These are phyloP conservation scores for Gnathonemus longibarbis DNA, from an alignment of 2,113 vertebrate species.

Conservation along the genomic window DNA sequence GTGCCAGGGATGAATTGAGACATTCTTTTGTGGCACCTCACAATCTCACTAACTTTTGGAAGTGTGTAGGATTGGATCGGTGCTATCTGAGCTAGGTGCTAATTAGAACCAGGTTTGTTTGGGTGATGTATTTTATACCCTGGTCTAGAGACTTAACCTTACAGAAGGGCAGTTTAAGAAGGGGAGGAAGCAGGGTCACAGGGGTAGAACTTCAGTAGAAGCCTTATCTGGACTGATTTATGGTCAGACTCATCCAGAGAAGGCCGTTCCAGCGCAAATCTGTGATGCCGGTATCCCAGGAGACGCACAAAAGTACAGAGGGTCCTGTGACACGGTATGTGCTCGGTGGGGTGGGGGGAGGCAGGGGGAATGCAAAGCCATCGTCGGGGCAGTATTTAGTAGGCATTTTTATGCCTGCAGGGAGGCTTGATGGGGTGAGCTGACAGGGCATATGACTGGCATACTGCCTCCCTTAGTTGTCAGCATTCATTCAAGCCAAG, in stretches of 20 bases:
- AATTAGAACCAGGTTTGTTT: slow-evolving; percentile 37
- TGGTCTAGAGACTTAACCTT: neutral
- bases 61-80: neutral
- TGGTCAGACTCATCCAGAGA: slow-evolving; percentile 9
- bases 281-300: slow-evolving; percentile 39
- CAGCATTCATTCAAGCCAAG: neutral
- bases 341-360: neutral
- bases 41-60: neutral
- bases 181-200: neutral
- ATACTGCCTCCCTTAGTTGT: neutral
- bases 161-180: neutral
- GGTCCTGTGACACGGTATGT: neutral
- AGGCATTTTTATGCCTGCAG: slow-evolving; percentile 37
- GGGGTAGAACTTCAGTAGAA: slow-evolving; percentile 9
- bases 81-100: slow-evolving; percentile 22
- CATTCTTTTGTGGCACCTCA: slow-evolving; percentile 17
- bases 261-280: neutral
- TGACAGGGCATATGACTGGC: slow-evolving; percentile 28
- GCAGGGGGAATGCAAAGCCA: neutral
- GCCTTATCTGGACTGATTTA: slow-evolving; percentile 34
- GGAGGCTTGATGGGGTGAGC: slow-evolving; percentile 20
- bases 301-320: neutral
- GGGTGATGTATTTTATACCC: neutral
- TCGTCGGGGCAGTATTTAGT: neutral
- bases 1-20: slow-evolving; percentile 30